These are phyloP conservation scores for Rhabdornis inornatus DNA, from an alignment of 2,113 vertebrate species.

Conservation along the genomic window DNA sequence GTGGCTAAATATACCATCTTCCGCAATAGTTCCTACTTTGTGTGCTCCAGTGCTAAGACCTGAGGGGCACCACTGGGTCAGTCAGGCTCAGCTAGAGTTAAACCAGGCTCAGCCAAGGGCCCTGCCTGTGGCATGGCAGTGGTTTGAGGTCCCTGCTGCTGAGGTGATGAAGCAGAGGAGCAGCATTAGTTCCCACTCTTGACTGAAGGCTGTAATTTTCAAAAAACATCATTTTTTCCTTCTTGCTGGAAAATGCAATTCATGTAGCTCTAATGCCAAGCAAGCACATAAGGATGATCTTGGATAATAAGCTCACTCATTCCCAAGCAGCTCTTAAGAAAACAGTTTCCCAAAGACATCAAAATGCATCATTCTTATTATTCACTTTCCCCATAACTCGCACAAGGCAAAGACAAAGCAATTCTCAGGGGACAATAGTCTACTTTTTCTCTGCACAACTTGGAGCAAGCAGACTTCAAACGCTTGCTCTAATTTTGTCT, in stretches of 20 bases:
- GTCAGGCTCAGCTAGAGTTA: not conserved
- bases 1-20: constrained; percentile 78
- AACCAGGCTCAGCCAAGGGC: not conserved
- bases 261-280: not conserved
- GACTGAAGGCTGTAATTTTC: constrained; percentile 37
- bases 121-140: not conserved
- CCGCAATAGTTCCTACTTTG: constrained; percentile 73
- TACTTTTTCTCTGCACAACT: not conserved
- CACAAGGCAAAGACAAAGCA: not conserved
- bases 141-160: not conserved
- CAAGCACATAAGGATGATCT: not conserved
- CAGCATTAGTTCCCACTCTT: not conserved
- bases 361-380: not conserved
- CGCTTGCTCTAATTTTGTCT: not conserved
- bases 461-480: not conserved
- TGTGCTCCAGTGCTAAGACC: constrained; percentile 36
- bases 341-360: not conserved
- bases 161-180: constrained; percentile 2
- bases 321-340: not conserved
- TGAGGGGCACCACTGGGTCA: not conserved
- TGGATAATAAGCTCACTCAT: not conserved
- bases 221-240: not conserved
- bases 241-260: constrained; percentile 45
- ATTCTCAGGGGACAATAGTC: not conserved
- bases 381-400: not conserved